phyloP scores from a whole-genome alignment of 2,888 invertebrate genomes.

The Callyntrura guangdongensis region DNA sequence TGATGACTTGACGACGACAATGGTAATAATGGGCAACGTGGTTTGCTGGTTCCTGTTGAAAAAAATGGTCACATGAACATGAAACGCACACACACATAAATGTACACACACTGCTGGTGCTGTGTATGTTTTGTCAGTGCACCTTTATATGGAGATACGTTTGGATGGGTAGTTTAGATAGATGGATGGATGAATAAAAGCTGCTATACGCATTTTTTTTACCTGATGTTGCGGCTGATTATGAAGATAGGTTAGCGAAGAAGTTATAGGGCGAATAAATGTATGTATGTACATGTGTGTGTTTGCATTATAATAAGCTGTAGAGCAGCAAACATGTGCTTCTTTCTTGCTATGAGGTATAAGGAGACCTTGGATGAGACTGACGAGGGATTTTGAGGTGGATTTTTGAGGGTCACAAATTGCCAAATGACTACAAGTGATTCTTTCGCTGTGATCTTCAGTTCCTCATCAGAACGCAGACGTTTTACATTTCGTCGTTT shows the following conservation, averaged over 20 bases:
- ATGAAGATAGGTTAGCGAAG: slow-evolving; percentile 58
- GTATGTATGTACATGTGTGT: neutral
- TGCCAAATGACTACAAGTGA: slow-evolving; percentile 83
- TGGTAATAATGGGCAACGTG: slow-evolving; percentile 57
- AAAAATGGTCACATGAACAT: slow-evolving; percentile 53
- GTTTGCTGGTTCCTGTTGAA: slow-evolving; percentile 72
- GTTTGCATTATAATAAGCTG: neutral
- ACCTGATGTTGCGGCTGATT: slow-evolving; percentile 49
- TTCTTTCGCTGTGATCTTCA: slow-evolving; percentile 80
- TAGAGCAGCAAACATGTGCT: slow-evolving; percentile 48
- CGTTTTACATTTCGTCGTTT: slow-evolving; percentile 54
- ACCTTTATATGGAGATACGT: slow-evolving; percentile 64
- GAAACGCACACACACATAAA: too few species aligned
- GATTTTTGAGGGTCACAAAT: slow-evolving; percentile 84
- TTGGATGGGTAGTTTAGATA: too few species aligned
- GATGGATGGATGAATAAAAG: slow-evolving; percentile 40
- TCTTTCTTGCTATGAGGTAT: slow-evolving; percentile 35
- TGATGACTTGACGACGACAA: neutral
- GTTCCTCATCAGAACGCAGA: slow-evolving; percentile 82
- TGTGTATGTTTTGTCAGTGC: slow-evolving; percentile 1
- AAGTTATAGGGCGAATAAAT: slow-evolving; percentile 19
- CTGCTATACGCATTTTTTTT: slow-evolving; percentile 43
- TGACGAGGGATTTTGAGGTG: slow-evolving; percentile 84
- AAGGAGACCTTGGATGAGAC: slow-evolving; percentile 82
- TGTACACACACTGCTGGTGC: slow-evolving; percentile 12